These are phyloP conservation scores for Beaufortia kweichowensis DNA, from an alignment of 2,113 vertebrate species.

Conservation along the genomic window DNA sequence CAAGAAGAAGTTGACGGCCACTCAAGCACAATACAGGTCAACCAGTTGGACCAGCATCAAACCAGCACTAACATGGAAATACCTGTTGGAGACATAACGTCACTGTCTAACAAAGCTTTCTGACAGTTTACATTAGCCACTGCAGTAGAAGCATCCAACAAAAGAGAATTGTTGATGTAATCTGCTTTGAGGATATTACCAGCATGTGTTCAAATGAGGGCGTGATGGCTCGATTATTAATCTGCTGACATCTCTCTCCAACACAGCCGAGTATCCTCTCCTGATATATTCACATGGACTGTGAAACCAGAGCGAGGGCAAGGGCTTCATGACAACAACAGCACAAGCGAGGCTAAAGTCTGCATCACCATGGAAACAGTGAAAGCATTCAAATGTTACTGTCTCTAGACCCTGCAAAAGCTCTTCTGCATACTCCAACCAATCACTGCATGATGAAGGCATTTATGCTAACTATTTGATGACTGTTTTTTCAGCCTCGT, in stretches of 20 bases:
- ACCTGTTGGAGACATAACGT: too few relatives aligned
- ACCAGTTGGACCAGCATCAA: too few relatives aligned
- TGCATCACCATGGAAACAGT: slow-evolving; percentile 63
- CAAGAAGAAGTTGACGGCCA: too few relatives aligned
- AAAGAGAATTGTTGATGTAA: slow-evolving; percentile 21
- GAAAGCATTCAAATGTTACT: slow-evolving; percentile 57
- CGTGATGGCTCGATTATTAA: slow-evolving; percentile 40
- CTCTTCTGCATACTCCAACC: slow-evolving; percentile 44
- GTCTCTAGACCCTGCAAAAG: slow-evolving; percentile 44
- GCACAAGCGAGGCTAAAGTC: slow-evolving; percentile 52
- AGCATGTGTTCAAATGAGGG: slow-evolving; percentile 8
- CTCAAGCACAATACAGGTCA: too few relatives aligned
- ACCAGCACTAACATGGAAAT: too few relatives aligned
- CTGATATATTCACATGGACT: slow-evolving; percentile 52
- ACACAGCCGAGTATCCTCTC: slow-evolving; percentile 36
- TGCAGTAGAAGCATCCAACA: neutral
- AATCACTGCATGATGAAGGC: slow-evolving; percentile 43
- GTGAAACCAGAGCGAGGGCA: slow-evolving; percentile 50
- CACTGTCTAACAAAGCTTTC: neutral
- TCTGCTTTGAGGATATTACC: slow-evolving; percentile 22
- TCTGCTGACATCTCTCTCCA: slow-evolving; percentile 37
- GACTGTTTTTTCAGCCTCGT: slow-evolving; percentile 4
- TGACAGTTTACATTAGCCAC: neutral
- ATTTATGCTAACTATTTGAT: slow-evolving; percentile 40
- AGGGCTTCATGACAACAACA: slow-evolving; percentile 31